Evolutionary conservation across 2,113 vertebrate genomes (phyloP), one percentile per base, ranked within the genome.

Genomic region (Serinus canaria): DNA sequence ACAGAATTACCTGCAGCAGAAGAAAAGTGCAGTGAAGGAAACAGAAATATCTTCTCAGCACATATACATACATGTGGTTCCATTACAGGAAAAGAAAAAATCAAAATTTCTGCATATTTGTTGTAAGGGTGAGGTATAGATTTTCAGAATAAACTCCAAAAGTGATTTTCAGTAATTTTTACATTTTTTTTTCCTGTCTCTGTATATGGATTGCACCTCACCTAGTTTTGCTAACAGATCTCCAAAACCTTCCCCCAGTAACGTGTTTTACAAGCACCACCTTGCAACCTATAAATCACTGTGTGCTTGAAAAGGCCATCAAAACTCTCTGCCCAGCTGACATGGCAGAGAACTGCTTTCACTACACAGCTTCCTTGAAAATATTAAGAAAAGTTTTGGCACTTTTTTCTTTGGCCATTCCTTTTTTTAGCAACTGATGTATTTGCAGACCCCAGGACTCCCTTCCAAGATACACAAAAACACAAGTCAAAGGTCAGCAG

Each of bases 401-500:
- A 10, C 52, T 85, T 95, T 96, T 96, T 95, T 94, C 94, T 96
- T 87, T 62, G 66, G 87, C 75, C 72, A 91, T 92, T 86, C 74
- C 82, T 91, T 63, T 94, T 90, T 94, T 83, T 92, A 97, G 93
- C 90, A 94, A 76, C 95, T 47, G 88, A 91, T 86, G 66, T 76
- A 92, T 96, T 95, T 97, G 94, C 93, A 96, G 96, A 94, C 78
- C 87, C 92, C 78, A 79, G 93, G 91, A 93, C 90, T 95, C 70
- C 68, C 92, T 97, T 94, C 95, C 95, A 92, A 96, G 84, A 96
- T 66, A 97, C 92, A 96, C 96, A 96, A 95, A 97, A 96, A 95
- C 49, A 86, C 91, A 96, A 98, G 97, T 94, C 96, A 96, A 97
- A 97, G 96, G 97, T 97, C 94, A 96, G 97, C 81, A 63, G 83